A percentile compares a stretch with the other conserved stretches of the same genome.
phyloP scores from a whole-genome alignment of 2,888 invertebrate genomes.

The Apamea sordens region DNA sequence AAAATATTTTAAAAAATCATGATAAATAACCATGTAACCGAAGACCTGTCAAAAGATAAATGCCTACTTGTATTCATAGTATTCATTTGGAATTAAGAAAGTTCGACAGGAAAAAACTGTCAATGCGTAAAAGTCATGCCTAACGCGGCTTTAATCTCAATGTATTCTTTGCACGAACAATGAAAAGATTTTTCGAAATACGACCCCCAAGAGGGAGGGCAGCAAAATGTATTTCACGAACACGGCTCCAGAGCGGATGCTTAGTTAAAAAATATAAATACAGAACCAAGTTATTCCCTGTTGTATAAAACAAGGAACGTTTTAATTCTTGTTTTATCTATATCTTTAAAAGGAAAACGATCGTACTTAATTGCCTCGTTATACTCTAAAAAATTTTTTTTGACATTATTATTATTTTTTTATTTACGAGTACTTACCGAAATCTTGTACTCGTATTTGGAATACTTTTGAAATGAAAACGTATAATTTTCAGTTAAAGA shows the following conservation, averaged over 20 bases:
- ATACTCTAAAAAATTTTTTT: slow-evolving; percentile 10
- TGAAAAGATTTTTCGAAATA: slow-evolving; percentile 56
- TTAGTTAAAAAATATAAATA: slow-evolving; percentile 57
- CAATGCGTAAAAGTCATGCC: slow-evolving; percentile 31
- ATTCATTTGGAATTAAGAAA: slow-evolving; percentile 3
- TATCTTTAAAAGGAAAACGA: slow-evolving; percentile 32
- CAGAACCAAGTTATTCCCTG: slow-evolving; percentile 51
- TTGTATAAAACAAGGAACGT: slow-evolving; percentile 45
- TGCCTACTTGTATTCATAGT: neutral
- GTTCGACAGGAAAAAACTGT: slow-evolving; percentile 8
- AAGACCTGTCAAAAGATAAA: slow-evolving; percentile 6
- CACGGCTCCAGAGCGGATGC: slow-evolving; percentile 7
- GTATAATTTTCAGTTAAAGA: neutral
- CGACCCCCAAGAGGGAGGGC: slow-evolving; percentile 39
- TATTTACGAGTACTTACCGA: neutral
- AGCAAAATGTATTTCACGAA: slow-evolving; percentile 47
- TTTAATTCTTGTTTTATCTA: slow-evolving; percentile 47
- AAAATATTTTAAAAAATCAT: neutral
- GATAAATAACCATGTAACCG: neutral
- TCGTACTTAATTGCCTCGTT: slow-evolving; percentile 27
- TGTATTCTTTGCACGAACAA: slow-evolving; percentile 55
- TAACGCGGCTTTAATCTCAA: slow-evolving; percentile 44
- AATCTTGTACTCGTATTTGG: neutral
- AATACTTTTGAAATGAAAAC: neutral
- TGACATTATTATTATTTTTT: neutral